Evolutionary conservation across 2,113 vertebrate species (phyloP).

Genomic region (Hyperopisus bebe): DNA sequence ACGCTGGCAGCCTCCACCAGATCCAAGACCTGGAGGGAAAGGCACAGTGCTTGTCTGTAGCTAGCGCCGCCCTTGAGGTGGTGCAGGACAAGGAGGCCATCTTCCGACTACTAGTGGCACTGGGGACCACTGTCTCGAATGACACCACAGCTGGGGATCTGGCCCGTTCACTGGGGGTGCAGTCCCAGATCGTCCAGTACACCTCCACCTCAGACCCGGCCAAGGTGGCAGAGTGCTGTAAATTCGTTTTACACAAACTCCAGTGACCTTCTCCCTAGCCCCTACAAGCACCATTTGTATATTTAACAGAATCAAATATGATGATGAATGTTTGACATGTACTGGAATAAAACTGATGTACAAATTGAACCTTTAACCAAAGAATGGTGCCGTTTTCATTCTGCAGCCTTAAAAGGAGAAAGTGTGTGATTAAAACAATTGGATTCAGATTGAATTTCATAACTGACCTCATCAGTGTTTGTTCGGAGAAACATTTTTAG

Average conservation of each 20-base stretch:
- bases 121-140: constrained; percentile 84
- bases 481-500: neutral
- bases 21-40: constrained; percentile 84
- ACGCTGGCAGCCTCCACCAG: constrained; percentile 79
- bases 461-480: neutral
- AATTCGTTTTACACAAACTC: constrained; percentile 82
- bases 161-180: constrained; percentile 86
- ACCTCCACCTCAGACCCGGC: constrained; percentile 79
- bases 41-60: constrained; percentile 92
- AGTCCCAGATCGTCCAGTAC: constrained; percentile 88
- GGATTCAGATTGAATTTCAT: neutral
- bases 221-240: constrained; percentile 91
- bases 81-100: constrained; percentile 90
- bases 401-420: neutral
- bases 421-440: neutral
- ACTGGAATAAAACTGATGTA: constrained; percentile 18
- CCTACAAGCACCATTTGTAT: neutral
- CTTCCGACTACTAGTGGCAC: constrained; percentile 90
- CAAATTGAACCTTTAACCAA: constrained; percentile 1
- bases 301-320: constrained; percentile 17
- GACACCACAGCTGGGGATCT: constrained; percentile 82
- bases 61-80: constrained; percentile 83
- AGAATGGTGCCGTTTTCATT: constrained; percentile 5
- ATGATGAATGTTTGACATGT: constrained; percentile 12
- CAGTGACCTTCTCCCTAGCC: constrained; percentile 45